Percentiles rank a stretch among this genome's conserved stretches.
phyloP scores from a whole-genome alignment of 2,888 invertebrate genomes.

The Mylabris sibirica region DNA sequence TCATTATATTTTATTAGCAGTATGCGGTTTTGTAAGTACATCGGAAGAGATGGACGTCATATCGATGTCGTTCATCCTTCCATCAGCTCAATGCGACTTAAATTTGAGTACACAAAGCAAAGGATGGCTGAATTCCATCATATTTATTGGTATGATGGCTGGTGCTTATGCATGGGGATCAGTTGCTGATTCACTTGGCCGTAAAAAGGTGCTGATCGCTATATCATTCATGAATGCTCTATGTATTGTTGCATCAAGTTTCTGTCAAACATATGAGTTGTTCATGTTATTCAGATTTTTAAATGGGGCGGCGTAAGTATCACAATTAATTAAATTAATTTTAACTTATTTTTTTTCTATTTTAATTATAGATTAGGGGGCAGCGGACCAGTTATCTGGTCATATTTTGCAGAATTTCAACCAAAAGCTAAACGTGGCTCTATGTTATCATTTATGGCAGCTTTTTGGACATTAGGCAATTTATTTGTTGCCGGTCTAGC shows the following conservation, averaged over 20 bases:
- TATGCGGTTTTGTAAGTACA: constrained; percentile 93
- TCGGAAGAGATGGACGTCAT: constrained; percentile 97
- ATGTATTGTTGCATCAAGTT: constrained; percentile 89
- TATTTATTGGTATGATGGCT: constrained; percentile 85
- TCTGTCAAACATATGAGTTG: constrained; percentile 85
- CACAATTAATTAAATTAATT: not conserved
- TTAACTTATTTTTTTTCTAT: not conserved
- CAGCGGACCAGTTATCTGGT: constrained; percentile 93
- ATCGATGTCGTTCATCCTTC: constrained; percentile 93
- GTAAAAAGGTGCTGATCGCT: constrained; percentile 86
- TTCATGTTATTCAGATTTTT: constrained; percentile 91
- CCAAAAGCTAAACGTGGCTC: constrained; percentile 89
- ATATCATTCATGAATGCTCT: constrained; percentile 90
- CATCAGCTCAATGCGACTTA: constrained; percentile 92
- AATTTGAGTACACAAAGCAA: constrained; percentile 85
- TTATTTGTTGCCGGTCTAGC: constrained; percentile 87
- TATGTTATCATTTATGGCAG: constrained; percentile 93
- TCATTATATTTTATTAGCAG: constrained; percentile 86
- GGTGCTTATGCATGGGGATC: constrained; percentile 94
- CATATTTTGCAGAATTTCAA: constrained; percentile 94
- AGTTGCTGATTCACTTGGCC: constrained; percentile 86
- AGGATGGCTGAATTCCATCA: constrained; percentile 74
- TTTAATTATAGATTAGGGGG: constrained; percentile 74
- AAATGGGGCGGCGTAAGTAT: constrained; percentile 92
- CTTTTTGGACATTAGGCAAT: constrained; percentile 94